phyloP scores from a whole-genome alignment of 2,113 vertebrate genomes.

The Nansenia antarctica region DNA sequence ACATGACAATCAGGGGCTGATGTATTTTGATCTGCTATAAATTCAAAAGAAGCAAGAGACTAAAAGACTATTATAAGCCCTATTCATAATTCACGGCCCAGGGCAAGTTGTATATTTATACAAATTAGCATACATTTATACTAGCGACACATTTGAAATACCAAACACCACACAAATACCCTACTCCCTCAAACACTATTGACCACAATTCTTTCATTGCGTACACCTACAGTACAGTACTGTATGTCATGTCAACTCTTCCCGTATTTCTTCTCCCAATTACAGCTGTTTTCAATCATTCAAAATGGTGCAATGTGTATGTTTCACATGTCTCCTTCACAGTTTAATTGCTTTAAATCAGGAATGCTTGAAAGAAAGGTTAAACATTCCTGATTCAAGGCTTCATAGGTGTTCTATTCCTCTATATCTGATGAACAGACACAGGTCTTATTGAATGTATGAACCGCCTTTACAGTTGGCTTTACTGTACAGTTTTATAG shows the following conservation, averaged over 20 bases:
- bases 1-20: constrained; percentile 59
- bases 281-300: too few species aligned
- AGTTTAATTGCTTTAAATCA: too few species aligned
- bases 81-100: constrained; percentile 65
- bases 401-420: constrained; percentile 2
- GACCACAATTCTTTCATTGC: constrained; percentile 21
- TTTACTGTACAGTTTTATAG: not conserved
- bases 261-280: constrained; percentile 2
- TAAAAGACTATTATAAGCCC: constrained; percentile 56
- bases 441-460: not conserved
- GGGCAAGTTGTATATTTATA: constrained; percentile 68
- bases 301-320: too few species aligned
- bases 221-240: constrained; percentile 2
- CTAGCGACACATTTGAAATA: constrained; percentile 13
- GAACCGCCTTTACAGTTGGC: not conserved
- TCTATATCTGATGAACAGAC: not conserved
- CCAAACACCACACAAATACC: constrained; percentile 12
- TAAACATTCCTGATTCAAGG: not conserved
- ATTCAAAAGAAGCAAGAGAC: constrained; percentile 58
- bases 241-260: not conserved
- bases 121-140: constrained; percentile 59
- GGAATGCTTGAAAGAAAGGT: too few species aligned
- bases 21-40: constrained; percentile 65
- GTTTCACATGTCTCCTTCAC: too few species aligned
- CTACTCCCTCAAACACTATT: constrained; percentile 21